Conservation (phyloP, 64 coral and sea anemone species). For the Actinia tenebrosa region DNA sequence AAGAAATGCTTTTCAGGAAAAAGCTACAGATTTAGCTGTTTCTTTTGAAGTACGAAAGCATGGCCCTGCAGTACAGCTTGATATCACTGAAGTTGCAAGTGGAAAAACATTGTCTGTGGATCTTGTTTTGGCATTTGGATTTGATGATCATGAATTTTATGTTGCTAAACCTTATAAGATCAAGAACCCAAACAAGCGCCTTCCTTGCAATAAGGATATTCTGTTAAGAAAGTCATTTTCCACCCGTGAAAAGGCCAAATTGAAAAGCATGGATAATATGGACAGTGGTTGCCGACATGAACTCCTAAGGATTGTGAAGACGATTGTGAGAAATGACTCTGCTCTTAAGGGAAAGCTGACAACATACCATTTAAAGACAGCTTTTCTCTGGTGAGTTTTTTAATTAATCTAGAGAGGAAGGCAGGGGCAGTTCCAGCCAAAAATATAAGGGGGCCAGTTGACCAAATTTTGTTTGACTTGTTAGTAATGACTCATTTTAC, state of each 20-base stretch:
- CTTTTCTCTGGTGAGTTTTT: slow-evolving; percentile 36
- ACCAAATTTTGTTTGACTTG: no score
- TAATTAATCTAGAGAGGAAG: background rate
- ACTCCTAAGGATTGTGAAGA: slow-evolving; percentile 76
- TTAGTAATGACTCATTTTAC: no score
- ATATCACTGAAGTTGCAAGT: slow-evolving; percentile 43
- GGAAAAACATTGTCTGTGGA: slow-evolving; percentile 42
- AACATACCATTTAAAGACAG: slow-evolving; percentile 74
- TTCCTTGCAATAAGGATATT: background rate
- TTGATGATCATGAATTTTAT: slow-evolving; percentile 46
- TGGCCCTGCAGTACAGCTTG: slow-evolving; percentile 74
- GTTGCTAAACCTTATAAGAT: slow-evolving; percentile 57
- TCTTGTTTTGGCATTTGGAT: slow-evolving; percentile 62
- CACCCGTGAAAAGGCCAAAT: slow-evolving; percentile 55
- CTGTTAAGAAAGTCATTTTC: slow-evolving; percentile 74
- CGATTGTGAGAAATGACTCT: slow-evolving; percentile 47
- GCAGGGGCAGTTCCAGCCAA: no score
- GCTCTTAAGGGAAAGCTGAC: slow-evolving; percentile 62
- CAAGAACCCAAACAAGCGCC: slow-evolving; percentile 6
- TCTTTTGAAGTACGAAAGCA: slow-evolving; percentile 45
- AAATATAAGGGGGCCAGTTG: no score
- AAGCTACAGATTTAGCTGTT: background rate
- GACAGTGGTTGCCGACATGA: slow-evolving; percentile 70
- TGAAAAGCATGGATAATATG: slow-evolving; percentile 72
- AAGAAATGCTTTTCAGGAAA: slow-evolving; percentile 13